Evolutionary conservation across 1,140 invertebrate genomes (phyloP), one percentile per base, ranked within the genome.

Genomic region (Telenomus remus): DNA sequence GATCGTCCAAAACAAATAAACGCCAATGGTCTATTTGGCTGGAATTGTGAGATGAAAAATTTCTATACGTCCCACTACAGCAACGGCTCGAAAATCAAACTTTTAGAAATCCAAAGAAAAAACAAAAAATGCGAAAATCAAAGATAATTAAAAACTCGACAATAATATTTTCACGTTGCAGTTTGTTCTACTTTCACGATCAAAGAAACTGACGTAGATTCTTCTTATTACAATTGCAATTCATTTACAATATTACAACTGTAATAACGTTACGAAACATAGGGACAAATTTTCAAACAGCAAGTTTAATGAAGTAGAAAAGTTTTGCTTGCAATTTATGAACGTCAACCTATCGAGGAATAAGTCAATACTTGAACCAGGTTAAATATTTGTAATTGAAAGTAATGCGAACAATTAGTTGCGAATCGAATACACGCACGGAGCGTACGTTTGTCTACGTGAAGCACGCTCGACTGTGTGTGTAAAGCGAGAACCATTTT

Each of bases 301-400:
- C 37, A 39, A 3, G 19, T 6, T 39, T 39, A 39, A 39, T n/a
- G 2, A n/a, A 11, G 1, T 3, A 9, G 37, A 11, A 2, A 39
- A 39, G 13, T n/a, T 46, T 2, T 8, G 13, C 43, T n/a, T 12
- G 7, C 1, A 46, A 15, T 14, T n/a, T 46, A 15, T 15, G 13
- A 37, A 35, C 15, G 4, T 33, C 6, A 13, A 49, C 33, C 33
- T 50, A 15, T 46, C 34, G 5, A 6, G 10, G 7, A 12, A 11
- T n/a, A 57, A 47, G 35, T 48, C 48, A 43, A 15, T 27, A n/a
- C 33, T n/a, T 42, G 33, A 60, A 12, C 49, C n/a, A 35, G 1
- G 27, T 34, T 47, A 64, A 64, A 47, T 53, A 63, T 63, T 63
- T 63, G 59, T 51, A 53, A 63, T 47, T 54, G 42, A 5, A 53